Conservation (phyloP, 2,888 invertebrate species). For the Scaptomyza tumidula region DNA sequence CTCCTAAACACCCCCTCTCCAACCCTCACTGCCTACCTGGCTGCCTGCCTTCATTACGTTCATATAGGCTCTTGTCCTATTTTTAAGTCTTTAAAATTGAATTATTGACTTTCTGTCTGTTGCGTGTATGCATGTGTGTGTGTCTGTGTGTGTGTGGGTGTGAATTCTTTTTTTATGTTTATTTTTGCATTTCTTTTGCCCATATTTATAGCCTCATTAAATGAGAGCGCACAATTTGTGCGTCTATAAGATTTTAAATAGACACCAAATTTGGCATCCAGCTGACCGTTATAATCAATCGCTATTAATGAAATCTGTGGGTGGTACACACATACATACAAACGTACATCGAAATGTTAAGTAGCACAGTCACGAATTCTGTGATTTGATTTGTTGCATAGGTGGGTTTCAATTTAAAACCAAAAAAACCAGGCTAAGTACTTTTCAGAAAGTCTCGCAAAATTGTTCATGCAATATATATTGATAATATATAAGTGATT, state of each 20-base stretch:
- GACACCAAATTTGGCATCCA: slow-evolving; percentile 65
- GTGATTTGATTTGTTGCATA: slow-evolving; percentile 15
- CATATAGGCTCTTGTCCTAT: slow-evolving; percentile 68
- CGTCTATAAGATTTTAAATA: slow-evolving; percentile 64
- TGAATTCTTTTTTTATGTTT: slow-evolving; percentile 2
- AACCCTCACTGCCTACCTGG: neutral
- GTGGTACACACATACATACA: slow-evolving; percentile 2
- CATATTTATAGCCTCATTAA: slow-evolving; percentile 51
- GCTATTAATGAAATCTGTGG: slow-evolving; percentile 17
- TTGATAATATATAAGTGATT: no score
- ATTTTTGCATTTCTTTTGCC: slow-evolving; percentile 16
- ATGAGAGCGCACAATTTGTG: slow-evolving; percentile 45
- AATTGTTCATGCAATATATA: neutral
- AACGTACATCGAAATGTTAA: slow-evolving; percentile 24
- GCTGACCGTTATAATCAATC: slow-evolving; percentile 46
- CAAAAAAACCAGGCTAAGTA: neutral
- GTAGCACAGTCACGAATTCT: slow-evolving; percentile 44
- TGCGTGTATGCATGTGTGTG: slow-evolving; percentile 5
- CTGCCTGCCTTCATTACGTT: slow-evolving; percentile 30
- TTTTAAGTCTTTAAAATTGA: slow-evolving; percentile 69
- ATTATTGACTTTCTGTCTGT: slow-evolving; percentile 41
- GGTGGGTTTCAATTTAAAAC: slow-evolving; percentile 8
- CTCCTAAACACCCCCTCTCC: neutral
- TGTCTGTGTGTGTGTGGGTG: slow-evolving; percentile 11
- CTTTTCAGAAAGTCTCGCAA: neutral